These are phyloP conservation scores for Poecilia velifera DNA, from an alignment of 2,797 vertebrate genomes.

Conservation along the genomic window DNA sequence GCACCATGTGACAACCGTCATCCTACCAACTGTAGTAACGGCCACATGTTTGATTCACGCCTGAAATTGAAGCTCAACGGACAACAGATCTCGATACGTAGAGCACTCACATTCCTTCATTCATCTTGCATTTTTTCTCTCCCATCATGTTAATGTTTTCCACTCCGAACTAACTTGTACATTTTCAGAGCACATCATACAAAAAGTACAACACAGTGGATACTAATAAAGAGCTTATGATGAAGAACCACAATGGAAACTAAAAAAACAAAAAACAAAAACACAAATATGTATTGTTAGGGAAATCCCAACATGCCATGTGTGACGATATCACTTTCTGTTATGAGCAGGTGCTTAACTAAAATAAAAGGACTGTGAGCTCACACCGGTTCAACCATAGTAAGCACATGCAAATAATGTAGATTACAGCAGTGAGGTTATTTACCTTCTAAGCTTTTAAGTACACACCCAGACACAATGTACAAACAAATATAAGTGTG, in stretches of 20 bases:
- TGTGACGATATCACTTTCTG: conserved; percentile 5
- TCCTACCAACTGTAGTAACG: conserved; percentile 28
- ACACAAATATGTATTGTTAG: background rate
- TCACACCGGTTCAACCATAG: background rate
- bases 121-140: background rate
- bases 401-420: background rate
- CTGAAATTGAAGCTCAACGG: background rate
- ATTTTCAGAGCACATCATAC: background rate
- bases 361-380: background rate
- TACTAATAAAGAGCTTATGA: background rate
- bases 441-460: background rate
- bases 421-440: background rate
- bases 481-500: background rate
- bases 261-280: background rate
- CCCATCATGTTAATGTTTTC: background rate
- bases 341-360: rapidly evolving
- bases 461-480: background rate
- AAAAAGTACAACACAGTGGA: background rate
- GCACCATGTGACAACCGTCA: conserved; percentile 51
- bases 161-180: no score
- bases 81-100: background rate
- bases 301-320: background rate
- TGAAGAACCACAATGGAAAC: background rate
- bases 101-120: background rate
- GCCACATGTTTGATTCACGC: background rate